Evolutionary conservation across 2,888 invertebrate species (phyloP).

Genomic region (Coecobrya sp.): DNA sequence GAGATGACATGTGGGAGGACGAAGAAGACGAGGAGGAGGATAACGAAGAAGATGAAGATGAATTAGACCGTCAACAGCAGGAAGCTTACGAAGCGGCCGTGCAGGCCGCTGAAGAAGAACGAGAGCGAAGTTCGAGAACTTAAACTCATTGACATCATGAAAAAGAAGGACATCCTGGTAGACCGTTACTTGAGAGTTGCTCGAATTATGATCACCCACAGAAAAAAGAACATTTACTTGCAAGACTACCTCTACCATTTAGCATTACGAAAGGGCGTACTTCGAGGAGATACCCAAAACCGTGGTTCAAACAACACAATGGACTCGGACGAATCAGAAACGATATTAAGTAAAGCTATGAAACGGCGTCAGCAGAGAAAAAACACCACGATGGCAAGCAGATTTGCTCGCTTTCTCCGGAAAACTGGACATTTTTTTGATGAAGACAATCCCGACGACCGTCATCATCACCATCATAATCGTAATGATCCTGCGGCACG

Average conservation of each 20-base stretch:
- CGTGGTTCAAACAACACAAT: background rate
- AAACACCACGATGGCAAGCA: slow-evolving; percentile 35
- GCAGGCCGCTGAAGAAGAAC: slow-evolving; percentile 37
- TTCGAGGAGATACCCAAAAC: slow-evolving; percentile 63
- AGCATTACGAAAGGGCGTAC: slow-evolving; percentile 59
- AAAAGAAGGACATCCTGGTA: slow-evolving; percentile 55
- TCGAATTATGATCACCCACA: slow-evolving; percentile 55
- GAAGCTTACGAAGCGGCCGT: slow-evolving; percentile 29
- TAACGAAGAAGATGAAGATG: slow-evolving; percentile 48
- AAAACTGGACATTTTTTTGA: slow-evolving; percentile 60
- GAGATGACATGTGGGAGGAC: slow-evolving; percentile 67
- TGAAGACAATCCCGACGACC: background rate
- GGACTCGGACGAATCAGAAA: background rate
- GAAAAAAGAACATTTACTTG: slow-evolving; percentile 73
- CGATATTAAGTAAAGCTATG: background rate
- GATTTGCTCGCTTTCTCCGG: slow-evolving; percentile 54
- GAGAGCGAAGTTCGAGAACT: slow-evolving; percentile 29
- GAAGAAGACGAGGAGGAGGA: slow-evolving; percentile 61
- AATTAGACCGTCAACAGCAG: background rate
- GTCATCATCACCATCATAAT: slow-evolving; percentile 41
- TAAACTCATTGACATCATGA: slow-evolving; percentile 46
- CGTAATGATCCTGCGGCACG: background rate
- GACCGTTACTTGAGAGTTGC: slow-evolving; percentile 59
- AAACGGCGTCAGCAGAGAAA: slow-evolving; percentile 4
- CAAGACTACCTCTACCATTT: slow-evolving; percentile 75